Evolutionary conservation across 2,113 vertebrate genomes (phyloP).

Genomic region (Sialia sialis): DNA sequence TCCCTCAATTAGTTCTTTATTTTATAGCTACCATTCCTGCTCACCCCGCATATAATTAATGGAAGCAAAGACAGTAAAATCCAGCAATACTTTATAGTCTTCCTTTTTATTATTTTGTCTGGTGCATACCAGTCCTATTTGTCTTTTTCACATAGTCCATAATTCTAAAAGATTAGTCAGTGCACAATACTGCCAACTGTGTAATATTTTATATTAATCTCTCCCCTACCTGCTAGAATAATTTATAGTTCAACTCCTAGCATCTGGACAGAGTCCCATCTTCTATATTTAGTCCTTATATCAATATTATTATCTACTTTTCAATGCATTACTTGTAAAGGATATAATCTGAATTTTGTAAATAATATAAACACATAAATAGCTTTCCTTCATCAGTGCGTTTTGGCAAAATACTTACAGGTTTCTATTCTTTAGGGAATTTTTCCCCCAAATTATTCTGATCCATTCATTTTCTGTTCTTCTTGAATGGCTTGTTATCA

Average conservation of each 20-base stretch:
- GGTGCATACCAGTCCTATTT: not conserved
- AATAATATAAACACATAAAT: not conserved
- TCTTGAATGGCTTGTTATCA: not conserved
- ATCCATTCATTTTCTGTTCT: not conserved
- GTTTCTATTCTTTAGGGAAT: not conserved
- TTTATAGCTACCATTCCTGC: not conserved
- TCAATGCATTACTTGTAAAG: not conserved
- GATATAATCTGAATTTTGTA: not conserved
- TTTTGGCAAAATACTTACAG: not conserved
- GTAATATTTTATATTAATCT: not conserved
- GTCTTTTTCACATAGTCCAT: not conserved
- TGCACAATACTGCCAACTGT: not conserved
- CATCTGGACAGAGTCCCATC: not conserved
- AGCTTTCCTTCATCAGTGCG: not conserved
- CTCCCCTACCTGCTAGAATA: not conserved
- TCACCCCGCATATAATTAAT: not conserved
- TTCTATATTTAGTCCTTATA: not conserved
- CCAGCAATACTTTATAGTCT: not conserved
- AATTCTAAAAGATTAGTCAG: not conserved
- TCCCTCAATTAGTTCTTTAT: not conserved
- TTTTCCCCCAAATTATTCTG: accelerated
- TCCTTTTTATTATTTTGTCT: not conserved
- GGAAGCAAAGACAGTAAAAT: not conserved
- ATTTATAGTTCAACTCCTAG: not conserved
- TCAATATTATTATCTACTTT: not conserved